Conservation (phyloP, 2,113 vertebrate genomes). For the Donacobius atricapilla region DNA sequence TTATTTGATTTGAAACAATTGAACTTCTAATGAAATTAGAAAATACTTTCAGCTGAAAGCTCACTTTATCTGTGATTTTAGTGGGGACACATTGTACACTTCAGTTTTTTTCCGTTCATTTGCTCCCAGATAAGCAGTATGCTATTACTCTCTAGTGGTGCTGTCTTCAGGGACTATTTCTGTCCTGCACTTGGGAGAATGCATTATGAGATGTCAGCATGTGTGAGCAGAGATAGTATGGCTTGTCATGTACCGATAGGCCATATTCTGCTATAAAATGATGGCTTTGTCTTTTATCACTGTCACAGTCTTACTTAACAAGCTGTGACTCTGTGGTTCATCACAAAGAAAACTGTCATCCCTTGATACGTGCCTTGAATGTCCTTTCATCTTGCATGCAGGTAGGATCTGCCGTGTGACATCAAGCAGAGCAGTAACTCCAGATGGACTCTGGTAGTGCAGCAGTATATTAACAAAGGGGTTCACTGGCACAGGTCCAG, state of each 20-base stretch:
- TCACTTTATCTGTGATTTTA: slow-evolving; percentile 57
- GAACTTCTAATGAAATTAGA: background rate
- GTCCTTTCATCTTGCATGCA: slow-evolving; percentile 71
- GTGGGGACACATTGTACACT: slow-evolving; percentile 61
- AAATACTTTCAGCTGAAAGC: slow-evolving; percentile 38
- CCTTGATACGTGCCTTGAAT: slow-evolving; percentile 68
- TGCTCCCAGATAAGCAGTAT: slow-evolving; percentile 76
- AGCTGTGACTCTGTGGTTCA: slow-evolving; percentile 79
- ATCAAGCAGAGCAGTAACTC: slow-evolving; percentile 68
- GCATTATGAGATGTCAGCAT: slow-evolving; percentile 81
- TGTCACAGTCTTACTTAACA: slow-evolving; percentile 75
- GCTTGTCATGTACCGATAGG: slow-evolving; percentile 81
- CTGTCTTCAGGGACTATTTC: slow-evolving; percentile 79
- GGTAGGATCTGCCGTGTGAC: slow-evolving; percentile 66
- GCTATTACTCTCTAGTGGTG: slow-evolving; percentile 73
- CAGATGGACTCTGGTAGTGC: slow-evolving; percentile 37
- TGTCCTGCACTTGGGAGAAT: slow-evolving; percentile 74
- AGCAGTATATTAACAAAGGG: slow-evolving; percentile 23
- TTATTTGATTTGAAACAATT: background rate
- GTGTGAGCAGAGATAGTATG: slow-evolving; percentile 81
- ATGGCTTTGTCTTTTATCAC: slow-evolving; percentile 80
- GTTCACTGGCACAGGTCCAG: slow-evolving; percentile 46
- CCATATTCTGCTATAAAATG: slow-evolving; percentile 71
- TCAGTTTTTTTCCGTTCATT: slow-evolving; percentile 73
- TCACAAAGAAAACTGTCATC: slow-evolving; percentile 79